These are phyloP conservation scores for Triplophysa bombifrons DNA, from an alignment of 2,797 vertebrate species.

Conservation along the genomic window DNA sequence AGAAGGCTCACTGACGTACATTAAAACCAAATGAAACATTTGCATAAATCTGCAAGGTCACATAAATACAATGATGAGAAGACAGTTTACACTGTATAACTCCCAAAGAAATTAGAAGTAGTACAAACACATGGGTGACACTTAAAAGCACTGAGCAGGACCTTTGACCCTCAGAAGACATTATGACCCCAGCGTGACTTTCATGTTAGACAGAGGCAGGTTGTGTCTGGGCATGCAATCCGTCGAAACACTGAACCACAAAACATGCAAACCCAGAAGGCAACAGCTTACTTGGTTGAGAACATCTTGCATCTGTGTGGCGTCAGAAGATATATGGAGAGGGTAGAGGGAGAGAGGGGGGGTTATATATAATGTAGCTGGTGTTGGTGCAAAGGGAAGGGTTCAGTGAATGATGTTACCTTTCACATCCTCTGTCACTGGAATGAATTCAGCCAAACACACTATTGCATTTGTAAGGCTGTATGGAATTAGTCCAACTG, in stretches of 20 bases:
- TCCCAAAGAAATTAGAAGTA: slow-evolving; percentile 43
- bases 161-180: slow-evolving; percentile 56
- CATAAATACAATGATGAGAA: slow-evolving; percentile 22
- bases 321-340: slow-evolving; percentile 55
- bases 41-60: slow-evolving; percentile 14
- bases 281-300: slow-evolving; percentile 84
- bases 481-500: slow-evolving; percentile 12
- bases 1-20: slow-evolving; percentile 17
- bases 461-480: slow-evolving; percentile 8
- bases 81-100: slow-evolving; percentile 11
- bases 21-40: background rate
- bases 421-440: slow-evolving; percentile 17
- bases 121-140: slow-evolving; percentile 51
- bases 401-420: slow-evolving; percentile 16
- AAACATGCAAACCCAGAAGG: slow-evolving; percentile 73
- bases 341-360: slow-evolving; percentile 54
- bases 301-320: slow-evolving; percentile 85
- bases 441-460: slow-evolving; percentile 9
- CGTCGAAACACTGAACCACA: slow-evolving; percentile 71
- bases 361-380: slow-evolving; percentile 42
- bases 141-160: slow-evolving; percentile 47
- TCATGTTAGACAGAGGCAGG: slow-evolving; percentile 46
- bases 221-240: slow-evolving; percentile 71
- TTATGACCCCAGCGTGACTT: slow-evolving; percentile 50
- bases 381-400: slow-evolving; percentile 20